Base-by-base conservation (phyloP, 2,888 invertebrate genomes). In the Eristalinus aeneus region DNA sequence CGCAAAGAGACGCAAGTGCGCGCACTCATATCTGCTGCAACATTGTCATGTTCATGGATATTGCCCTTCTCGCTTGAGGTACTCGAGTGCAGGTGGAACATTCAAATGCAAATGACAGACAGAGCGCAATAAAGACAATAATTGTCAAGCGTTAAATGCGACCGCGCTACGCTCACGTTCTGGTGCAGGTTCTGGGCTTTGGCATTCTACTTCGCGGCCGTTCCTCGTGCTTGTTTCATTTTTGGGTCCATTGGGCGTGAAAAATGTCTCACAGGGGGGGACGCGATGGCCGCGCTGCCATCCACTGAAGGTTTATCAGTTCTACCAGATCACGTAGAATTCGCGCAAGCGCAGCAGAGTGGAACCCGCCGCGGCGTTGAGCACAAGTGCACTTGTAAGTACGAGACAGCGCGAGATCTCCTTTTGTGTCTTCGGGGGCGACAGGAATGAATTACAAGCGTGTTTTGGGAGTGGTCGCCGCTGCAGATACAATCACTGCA, bases 1-100 rank as follows among this genome's bases (percentile, higher is more conserved):
- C 63, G 76, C 63, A 68, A 20, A 12, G 1, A 31, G 11, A 64
- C 32, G 56, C 68, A 58, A 46, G 46, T 34, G 54, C 36, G 56
- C 20, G 8, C 16, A 60, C 58, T 34, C 20, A 31, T 16, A 39
- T 53, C 10, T 23, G 22, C 23, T 31, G 39, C 80, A 77, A 77
- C 73, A 73, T 68, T 81, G 76, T 81, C 85, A 85, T 85, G 85
- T 81, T 81, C 85, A 85, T 81, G 85, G 85, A 73, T 73, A 77
- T 64, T 85, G 76, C 85, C 81, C 85, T 85, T 81, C 85, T 81
- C 81, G 76, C 81, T 58, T 81, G 75, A 85, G 76, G 36, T 73
- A 27, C n/a, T 31, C 61, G 31, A 32, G 56, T 56, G 72, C 80
- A 85, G 84, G 84, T 85, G 80, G 11, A 76, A 72, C 56, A 80